Conservation (phyloP, 1,140 invertebrate genomes). For the Plodia interpunctella region DNA sequence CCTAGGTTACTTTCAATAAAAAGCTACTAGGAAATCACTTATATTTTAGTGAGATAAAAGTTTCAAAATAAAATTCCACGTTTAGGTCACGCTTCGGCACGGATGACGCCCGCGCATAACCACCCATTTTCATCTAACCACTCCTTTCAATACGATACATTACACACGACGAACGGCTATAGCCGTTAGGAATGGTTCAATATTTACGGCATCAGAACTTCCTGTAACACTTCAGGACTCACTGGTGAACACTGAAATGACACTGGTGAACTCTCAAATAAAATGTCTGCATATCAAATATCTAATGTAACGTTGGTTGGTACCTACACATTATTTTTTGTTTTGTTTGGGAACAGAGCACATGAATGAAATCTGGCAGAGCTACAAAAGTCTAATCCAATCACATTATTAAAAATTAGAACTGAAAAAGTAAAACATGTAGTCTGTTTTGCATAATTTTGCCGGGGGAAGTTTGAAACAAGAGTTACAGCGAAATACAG, state of each 20-base stretch:
- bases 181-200: constrained; percentile 1
- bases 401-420: constrained; percentile 1
- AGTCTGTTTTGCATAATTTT: constrained; percentile 22
- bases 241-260: too few species aligned
- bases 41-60: too few species aligned
- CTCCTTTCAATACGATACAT: constrained; percentile 28
- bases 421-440: constrained; percentile 19
- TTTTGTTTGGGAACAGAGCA: too few species aligned
- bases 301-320: too few species aligned
- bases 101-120: constrained; percentile 11
- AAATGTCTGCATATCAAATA: too few species aligned
- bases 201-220: constrained; percentile 20
- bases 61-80: too few species aligned
- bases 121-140: constrained; percentile 27
- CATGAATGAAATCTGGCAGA: too few species aligned
- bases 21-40: too few species aligned
- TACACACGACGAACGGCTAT: constrained; percentile 18
- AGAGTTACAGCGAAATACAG: constrained; percentile 28
- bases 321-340: too few species aligned
- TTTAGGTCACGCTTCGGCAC: not conserved
- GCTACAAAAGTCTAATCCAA: not conserved
- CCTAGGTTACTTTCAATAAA: too few species aligned
- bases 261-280: too few species aligned
- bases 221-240: constrained; percentile 6
- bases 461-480: constrained; percentile 25